These are phyloP conservation scores for Haemorhous mexicanus DNA, from an alignment of 2,113 vertebrate species.

Conservation along the genomic window DNA sequence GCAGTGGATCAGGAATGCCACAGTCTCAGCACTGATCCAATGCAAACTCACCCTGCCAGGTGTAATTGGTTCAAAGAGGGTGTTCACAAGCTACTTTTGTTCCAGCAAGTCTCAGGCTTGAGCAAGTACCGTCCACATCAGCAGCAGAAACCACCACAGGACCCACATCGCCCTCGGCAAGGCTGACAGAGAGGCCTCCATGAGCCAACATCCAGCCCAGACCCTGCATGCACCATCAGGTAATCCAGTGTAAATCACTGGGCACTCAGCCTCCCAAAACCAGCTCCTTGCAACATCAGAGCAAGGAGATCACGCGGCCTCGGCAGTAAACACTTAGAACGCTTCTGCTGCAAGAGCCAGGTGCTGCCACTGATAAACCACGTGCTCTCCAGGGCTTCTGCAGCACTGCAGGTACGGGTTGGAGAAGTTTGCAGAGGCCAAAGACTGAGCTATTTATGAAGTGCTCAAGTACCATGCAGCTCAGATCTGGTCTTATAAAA, in stretches of 20 bases:
- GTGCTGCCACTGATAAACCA: neutral
- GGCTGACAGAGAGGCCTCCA: fast-evolving
- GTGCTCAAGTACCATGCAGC: neutral
- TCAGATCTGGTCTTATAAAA: neutral
- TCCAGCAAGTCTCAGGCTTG: neutral
- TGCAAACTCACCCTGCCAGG: neutral
- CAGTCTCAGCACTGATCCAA: neutral
- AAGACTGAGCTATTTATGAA: neutral
- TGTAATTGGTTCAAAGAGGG: neutral
- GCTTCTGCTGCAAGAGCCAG: neutral
- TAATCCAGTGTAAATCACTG: neutral
- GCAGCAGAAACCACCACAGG: neutral
- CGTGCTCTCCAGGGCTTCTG: neutral
- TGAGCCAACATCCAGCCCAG: neutral
- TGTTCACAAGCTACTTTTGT: neutral
- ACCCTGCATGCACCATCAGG: fast-evolving
- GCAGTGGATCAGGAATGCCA: neutral
- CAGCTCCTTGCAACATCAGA: neutral
- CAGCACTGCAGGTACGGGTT: neutral
- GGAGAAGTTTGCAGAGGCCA: neutral
- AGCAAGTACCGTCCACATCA: neutral
- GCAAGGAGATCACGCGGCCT: neutral
- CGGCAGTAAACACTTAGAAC: neutral
- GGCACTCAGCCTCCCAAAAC: neutral
- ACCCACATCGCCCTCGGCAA: fast-evolving